A percentile compares a stretch with the other conserved stretches of the same genome.
Evolutionary conservation across 2,797 vertebrate genomes (phyloP).

Genomic region (Dermochelys coriacea): DNA sequence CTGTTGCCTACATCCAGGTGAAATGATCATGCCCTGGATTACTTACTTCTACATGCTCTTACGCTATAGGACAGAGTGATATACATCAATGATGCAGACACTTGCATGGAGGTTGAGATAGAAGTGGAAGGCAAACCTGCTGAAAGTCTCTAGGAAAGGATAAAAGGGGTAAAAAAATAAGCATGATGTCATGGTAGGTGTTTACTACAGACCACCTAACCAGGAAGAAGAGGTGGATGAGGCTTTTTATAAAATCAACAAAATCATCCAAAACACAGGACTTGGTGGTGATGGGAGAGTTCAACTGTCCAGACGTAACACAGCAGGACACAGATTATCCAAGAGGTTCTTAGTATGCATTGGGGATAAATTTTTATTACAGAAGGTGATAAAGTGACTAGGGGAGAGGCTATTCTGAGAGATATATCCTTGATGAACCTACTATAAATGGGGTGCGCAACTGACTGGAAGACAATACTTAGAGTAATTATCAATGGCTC

Average conservation of each 20-base stretch:
- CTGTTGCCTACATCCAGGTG: background rate
- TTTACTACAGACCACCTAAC: background rate
- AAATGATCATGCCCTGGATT: background rate
- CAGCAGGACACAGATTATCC: background rate
- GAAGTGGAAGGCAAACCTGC: background rate
- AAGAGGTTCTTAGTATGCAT: background rate
- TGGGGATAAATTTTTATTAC: background rate
- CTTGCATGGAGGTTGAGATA: background rate
- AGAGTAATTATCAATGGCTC: background rate
- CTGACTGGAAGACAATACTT: background rate
- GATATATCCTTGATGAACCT: background rate
- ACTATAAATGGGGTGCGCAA: background rate
- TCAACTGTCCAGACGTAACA: background rate
- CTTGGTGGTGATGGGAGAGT: background rate
- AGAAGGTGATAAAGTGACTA: background rate
- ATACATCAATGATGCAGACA: background rate
- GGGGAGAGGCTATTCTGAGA: background rate
- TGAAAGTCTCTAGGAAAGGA: background rate
- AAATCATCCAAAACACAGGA: background rate
- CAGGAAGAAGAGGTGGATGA: background rate
- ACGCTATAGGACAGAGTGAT: background rate
- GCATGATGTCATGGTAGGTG: background rate
- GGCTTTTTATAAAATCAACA: background rate
- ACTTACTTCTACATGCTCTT: background rate
- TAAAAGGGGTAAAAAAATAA: background rate